Evolutionary conservation across 2,888 invertebrate genomes (phyloP).

Genomic region (Drosophila pseudotakahashii): DNA sequence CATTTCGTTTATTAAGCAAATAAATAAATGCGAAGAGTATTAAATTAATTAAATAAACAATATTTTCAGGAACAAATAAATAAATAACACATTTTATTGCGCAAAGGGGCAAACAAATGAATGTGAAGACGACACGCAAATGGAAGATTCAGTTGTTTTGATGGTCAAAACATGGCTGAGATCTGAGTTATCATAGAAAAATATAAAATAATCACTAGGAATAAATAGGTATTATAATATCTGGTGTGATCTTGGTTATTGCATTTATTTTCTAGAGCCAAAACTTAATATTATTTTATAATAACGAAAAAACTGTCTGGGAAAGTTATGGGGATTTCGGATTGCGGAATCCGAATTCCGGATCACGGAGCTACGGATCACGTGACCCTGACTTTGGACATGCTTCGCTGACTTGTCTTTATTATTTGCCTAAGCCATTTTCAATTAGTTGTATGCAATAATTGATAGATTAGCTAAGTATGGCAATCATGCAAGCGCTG

Average conservation of each 20-base stretch:
- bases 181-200: neutral
- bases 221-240: neutral
- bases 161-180: slow-evolving; percentile 11
- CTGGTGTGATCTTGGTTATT: too few species aligned
- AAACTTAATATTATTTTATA: neutral
- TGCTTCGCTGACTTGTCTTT: slow-evolving; percentile 56
- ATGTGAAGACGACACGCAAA: slow-evolving; percentile 30
- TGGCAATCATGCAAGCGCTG: slow-evolving; percentile 54
- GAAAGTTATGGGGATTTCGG: too few species aligned
- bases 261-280: neutral
- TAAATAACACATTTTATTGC: slow-evolving; percentile 64
- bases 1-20: slow-evolving; percentile 33
- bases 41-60: slow-evolving; percentile 72
- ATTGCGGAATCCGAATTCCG: too few species aligned
- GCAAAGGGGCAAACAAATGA: slow-evolving; percentile 52
- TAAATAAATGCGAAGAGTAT: slow-evolving; percentile 55
- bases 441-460: slow-evolving; percentile 68
- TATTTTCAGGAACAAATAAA: slow-evolving; percentile 59
- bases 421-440: slow-evolving; percentile 61
- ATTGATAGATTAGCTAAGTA: slow-evolving; percentile 59
- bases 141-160: slow-evolving; percentile 20
- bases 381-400: slow-evolving; percentile 28
- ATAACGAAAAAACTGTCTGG: too few species aligned
- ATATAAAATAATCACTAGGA: neutral
- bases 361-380: slow-evolving; percentile 15